Evolutionary conservation across 2,797 vertebrate species (phyloP), one percentile per base, ranked within the genome.

Genomic region (Scolopax rusticola): DNA sequence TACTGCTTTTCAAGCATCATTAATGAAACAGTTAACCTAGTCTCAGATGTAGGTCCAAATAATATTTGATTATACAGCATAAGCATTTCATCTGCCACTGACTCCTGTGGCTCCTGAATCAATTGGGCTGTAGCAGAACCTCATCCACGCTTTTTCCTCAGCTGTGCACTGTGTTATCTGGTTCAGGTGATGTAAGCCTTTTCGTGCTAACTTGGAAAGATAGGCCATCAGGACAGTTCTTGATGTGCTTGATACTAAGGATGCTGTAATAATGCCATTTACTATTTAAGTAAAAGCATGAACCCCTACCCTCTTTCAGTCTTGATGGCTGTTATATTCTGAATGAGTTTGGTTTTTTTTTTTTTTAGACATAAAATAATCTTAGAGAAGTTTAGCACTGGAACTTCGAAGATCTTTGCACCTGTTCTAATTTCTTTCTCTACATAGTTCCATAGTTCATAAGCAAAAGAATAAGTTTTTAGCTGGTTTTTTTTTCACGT

Each of bases 41-140:
- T 77, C 67, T 86, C 60, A 90, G 65, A 25, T 84, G 65, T 67
- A 89, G 51, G 40, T 78, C 63, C 67, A 96, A 91, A 60, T 91
- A 77, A 84, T 88, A 79, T 76, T 63, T 56, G 38, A 77, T 90
- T 79, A 70, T 70, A 67, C 33, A 91, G 59, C 4, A 3, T 80
- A 85, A 94, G 47, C 41, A 57, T 89, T 92, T 90, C 36, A 88
- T 48, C 70, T 91, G 51, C 45, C 16, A 33, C 43, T 86, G 78
- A 82, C 79, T 84, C 57, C 56, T 84, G n/a, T 69, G 93, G 57
- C 38, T 91, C n/a, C 28, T 82, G 40, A 65, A 84, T 87, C 54
- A 76, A 28, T 17, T 86, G 47, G 82, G 73, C 28, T 90, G 15
- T 76, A 71, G 63, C 38, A 82, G 64, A 91, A 48, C 43, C 11